Percentiles rank a stretch among this genome's conserved stretches.
Evolutionary conservation across 2,797 vertebrate species (phyloP).

Genomic region (Falco cherrug): DNA sequence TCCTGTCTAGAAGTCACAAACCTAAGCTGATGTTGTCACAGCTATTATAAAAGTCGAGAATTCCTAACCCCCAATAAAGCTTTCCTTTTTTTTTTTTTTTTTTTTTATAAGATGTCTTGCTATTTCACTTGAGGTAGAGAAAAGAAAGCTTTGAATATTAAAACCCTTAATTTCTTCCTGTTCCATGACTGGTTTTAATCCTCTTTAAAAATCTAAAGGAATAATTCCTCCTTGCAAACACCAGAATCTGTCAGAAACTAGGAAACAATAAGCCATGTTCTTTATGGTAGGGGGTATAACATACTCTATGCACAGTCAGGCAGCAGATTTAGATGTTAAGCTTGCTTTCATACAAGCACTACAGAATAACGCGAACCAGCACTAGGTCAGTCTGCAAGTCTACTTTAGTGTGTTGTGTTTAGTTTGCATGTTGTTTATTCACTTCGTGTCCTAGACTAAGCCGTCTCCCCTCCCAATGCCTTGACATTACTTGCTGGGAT

Average conservation of each 20-base stretch:
- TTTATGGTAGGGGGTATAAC: neutral
- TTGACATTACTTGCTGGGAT: neutral
- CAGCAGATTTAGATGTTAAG: neutral
- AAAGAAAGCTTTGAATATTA: constrained; percentile 45
- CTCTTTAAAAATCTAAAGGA: constrained; percentile 59
- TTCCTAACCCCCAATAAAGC: too few relatives aligned
- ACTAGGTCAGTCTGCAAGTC: neutral
- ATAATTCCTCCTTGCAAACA: constrained; percentile 55
- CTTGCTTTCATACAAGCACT: neutral
- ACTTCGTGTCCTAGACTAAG: neutral
- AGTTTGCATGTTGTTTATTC: neutral
- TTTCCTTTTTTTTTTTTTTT: neutral
- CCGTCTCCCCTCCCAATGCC: neutral
- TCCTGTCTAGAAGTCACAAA: neutral
- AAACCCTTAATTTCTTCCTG: constrained; percentile 43
- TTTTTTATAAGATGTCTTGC: neutral
- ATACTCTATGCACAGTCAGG: neutral
- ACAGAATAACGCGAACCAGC: neutral
- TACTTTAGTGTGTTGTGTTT: neutral
- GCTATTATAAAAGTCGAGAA: too few relatives aligned
- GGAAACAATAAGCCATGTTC: neutral
- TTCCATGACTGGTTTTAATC: constrained; percentile 48
- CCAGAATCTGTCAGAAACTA: neutral
- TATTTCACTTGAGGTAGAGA: constrained; percentile 52
- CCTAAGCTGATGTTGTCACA: neutral